Conservation (phyloP, 2,113 vertebrate species). For the Meleagris gallopavo region DNA sequence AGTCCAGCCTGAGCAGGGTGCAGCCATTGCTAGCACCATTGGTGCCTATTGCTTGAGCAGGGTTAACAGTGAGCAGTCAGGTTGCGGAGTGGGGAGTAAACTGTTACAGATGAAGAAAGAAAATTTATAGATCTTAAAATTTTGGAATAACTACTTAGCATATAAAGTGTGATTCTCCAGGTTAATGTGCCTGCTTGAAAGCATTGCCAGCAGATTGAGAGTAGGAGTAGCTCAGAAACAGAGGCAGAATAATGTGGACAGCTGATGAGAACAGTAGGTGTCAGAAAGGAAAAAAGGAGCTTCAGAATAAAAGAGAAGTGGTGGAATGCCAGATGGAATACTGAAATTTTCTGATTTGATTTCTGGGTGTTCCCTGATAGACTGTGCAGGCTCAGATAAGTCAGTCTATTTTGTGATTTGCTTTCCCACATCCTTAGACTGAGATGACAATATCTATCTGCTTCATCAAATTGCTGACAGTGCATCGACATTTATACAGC, state of each 20-base stretch:
- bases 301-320: neutral
- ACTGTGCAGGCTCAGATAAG: neutral
- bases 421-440: neutral
- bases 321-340: neutral
- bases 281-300: neutral
- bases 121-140: neutral
- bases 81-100: neutral
- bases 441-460: neutral
- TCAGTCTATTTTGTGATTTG: neutral
- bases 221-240: constrained; percentile 24
- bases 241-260: neutral
- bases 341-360: neutral
- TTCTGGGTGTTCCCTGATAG: neutral
- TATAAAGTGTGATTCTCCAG: neutral
- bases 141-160: neutral
- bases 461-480: neutral
- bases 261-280: neutral
- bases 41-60: neutral
- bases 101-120: neutral
- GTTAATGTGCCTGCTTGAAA: neutral
- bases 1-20: neutral
- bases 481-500: neutral
- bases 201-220: neutral
- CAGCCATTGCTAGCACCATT: neutral
- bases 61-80: neutral